Conservation (phyloP, 1,140 invertebrate genomes). For the Xylocopa sonorina region DNA sequence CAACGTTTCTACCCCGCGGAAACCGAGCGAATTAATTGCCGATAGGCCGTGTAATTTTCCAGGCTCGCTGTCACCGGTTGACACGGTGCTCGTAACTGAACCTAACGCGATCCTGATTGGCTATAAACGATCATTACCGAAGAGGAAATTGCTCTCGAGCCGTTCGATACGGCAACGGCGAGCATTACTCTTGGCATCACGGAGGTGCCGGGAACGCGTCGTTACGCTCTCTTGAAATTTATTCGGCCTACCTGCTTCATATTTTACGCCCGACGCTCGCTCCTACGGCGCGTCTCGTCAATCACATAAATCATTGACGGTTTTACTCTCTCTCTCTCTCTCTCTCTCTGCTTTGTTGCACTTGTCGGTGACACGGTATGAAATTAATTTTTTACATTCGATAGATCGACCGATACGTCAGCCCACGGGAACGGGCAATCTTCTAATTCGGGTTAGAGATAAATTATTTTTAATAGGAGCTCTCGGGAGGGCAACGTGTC, state of each 20-base stretch:
- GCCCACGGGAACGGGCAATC: neutral
- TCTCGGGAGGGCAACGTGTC: constrained; percentile 44
- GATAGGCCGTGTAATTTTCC: constrained; percentile 24
- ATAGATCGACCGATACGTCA: neutral
- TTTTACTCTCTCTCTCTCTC: neutral
- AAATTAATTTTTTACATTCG: neutral
- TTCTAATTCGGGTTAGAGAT: constrained; percentile 9
- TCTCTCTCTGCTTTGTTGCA: neutral
- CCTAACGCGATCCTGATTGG: constrained; percentile 65
- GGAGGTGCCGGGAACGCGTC: constrained; percentile 9
- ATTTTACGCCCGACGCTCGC: neutral
- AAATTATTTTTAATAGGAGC: constrained; percentile 43
- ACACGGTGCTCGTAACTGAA: constrained; percentile 54
- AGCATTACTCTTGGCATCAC: neutral
- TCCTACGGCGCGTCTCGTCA: neutral
- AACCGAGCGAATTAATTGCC: constrained; percentile 24
- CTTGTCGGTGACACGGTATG: too few species aligned
- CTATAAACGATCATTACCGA: constrained; percentile 69
- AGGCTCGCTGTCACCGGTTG: constrained; percentile 57
- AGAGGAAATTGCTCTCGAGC: constrained; percentile 55
- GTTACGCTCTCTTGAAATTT: constrained; percentile 47
- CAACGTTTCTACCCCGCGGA: constrained; percentile 22
- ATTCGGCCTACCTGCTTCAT: constrained; percentile 24
- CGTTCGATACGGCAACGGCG: constrained; percentile 24
- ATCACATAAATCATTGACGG: constrained; percentile 30